Base-by-base conservation (phyloP, 2,113 vertebrate genomes). In the Equus quagga region DNA sequence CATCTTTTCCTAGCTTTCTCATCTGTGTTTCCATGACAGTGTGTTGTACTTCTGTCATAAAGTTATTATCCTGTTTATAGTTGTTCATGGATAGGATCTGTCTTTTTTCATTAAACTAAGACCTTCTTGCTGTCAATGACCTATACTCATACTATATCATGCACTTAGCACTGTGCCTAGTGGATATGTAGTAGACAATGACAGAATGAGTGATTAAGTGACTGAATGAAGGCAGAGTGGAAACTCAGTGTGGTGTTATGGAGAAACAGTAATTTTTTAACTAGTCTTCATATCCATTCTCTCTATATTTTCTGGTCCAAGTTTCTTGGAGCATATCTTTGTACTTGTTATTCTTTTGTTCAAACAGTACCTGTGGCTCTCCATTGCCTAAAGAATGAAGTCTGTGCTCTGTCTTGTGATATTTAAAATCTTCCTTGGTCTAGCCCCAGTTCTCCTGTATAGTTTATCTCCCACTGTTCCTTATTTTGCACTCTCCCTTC, bases 281-380 rank as follows among this genome's bases (percentile, higher is more conserved):
- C 24, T 94, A 18, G 15, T 70, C 44, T 81, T 79, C 36, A 24
- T 58, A 14, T 85, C 67, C 69, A 23, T 76, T 85, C 70, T 64
- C 0, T 56, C 0, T 24, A 24, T 81, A 23, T 76, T 91, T 91
- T 65, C 11, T 62, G 36, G 21, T 60, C 5, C 6, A 62, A 36
- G 3, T 91, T 91, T 91, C 31, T 54, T 75, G 41, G 62, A 33
- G 58, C 19, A 6, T 60, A 15, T 51, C 23, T 70, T 75, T 91
- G n/a, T 64, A 46, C 56, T 90, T 87, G 89, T 78, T 79, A 72
- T 31, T 93, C 44, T 62, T 81, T 91, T 84, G 21, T 82, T 88
- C 36, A 67, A 2, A 28, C 31, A 36, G 0, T 67, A 3, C 23
- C 3, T 91, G 21, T 44, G 31, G 36, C 8, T 65, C 67, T 75